Base-by-base conservation (phyloP, 2,888 invertebrate species). In the Celastrina argiolus region DNA sequence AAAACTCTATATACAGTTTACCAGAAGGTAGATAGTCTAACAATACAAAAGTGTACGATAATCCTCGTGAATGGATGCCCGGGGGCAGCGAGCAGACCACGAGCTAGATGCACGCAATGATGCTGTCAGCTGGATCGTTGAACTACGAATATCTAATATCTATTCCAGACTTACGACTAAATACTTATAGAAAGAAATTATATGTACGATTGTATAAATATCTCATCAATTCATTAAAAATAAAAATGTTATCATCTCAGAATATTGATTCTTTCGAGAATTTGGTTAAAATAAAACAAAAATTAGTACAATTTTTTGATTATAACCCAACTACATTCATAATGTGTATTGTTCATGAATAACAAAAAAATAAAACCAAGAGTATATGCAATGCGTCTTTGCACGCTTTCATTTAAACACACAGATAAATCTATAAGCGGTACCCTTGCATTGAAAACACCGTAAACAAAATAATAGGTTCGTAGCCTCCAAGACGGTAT, bases 381-480 rank as follows among this genome's bases (percentile, higher is more conserved):
- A 7, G 22, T 51, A 14, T 12, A 36, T 10, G 36, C 51, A 7
- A 3, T 18, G 6, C 12, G 16, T 22, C 51, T 51, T 22, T 51
- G 51, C 51, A 51, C 51, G 51, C 51, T 51, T 51, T 51, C 51
- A 51, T 51, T 51, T 51, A 51, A 59, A 59, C 31, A 34, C 59
- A 59, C 59, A 34, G 59, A 31, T 59, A 59, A 59, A 61, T 61
- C 61, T 61, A 39, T 61, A 61, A 61, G 69, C 71, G 69, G 72
- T 68, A 67, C 66, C 74, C 84, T 81, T 71, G 75, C 71, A 81
- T 81, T 82, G 74, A 76, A 76, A 75, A 74, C 73, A 80, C 75
- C 75, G 80, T 81, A 85, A 86, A 87, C 85, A 86, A 82, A 84
- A 83, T 84, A 78, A 81, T 79, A 72, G 74, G 74, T 79, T 85